phyloP scores from a whole-genome alignment of 2,888 invertebrate genomes.

The Phasia obesa region DNA sequence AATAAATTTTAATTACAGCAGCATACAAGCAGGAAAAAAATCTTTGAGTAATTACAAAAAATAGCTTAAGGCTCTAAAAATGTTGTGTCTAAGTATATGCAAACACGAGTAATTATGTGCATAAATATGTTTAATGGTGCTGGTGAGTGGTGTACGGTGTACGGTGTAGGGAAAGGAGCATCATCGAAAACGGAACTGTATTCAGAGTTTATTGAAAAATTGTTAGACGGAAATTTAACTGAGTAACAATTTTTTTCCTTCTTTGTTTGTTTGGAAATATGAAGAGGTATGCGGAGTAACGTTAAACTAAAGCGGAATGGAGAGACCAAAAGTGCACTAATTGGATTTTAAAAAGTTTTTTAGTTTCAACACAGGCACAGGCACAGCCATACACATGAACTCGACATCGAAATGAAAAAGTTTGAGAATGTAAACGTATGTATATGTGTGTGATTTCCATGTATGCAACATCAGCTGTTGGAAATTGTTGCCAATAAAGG shows the following conservation, averaged over 20 bases:
- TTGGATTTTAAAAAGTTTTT: constrained; percentile 66
- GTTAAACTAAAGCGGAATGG: background rate
- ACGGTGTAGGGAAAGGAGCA: background rate
- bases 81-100: background rate
- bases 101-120: constrained; percentile 10
- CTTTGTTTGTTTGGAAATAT: background rate
- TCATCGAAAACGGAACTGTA: constrained; percentile 38
- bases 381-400: too few relatives aligned
- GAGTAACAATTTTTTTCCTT: constrained; percentile 12
- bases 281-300: background rate
- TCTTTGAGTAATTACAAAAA: constrained; percentile 50
- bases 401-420: constrained; percentile 20
- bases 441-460: constrained; percentile 35
- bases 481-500: constrained; percentile 43
- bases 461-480: constrained; percentile 60
- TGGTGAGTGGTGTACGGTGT: too few relatives aligned
- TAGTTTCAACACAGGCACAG: constrained; percentile 24
- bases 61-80: constrained; percentile 17
- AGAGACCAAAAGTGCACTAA: constrained; percentile 64
- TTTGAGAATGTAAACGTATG: constrained; percentile 16
- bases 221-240: constrained; percentile 41
- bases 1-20: constrained; percentile 34
- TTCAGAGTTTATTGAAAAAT: constrained; percentile 54
- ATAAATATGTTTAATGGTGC: background rate
- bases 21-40: background rate